Conservation (phyloP, 2,113 vertebrate species). For the Leptocoma aspasia region DNA sequence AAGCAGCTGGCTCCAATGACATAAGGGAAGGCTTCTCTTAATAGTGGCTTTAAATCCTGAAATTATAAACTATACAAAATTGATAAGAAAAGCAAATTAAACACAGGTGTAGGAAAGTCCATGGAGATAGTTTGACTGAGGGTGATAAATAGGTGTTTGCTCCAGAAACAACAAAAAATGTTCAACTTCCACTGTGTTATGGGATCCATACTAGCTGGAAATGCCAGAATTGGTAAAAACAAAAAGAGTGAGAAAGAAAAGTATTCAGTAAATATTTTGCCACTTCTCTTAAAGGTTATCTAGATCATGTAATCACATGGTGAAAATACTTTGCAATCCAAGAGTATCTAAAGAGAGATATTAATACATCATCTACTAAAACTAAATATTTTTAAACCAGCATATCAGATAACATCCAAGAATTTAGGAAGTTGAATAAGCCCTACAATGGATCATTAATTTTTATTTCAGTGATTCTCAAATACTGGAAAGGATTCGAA, state of each 20-base stretch:
- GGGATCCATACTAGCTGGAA: background rate
- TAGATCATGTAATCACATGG: background rate
- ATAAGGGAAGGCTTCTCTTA: background rate
- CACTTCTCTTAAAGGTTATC: background rate
- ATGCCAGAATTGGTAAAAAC: background rate
- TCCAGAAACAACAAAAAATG: background rate
- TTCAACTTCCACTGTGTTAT: background rate
- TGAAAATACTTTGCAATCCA: constrained; percentile 20
- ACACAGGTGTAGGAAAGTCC: background rate
- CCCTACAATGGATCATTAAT: background rate
- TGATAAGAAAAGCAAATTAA: background rate
- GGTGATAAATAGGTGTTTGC: background rate
- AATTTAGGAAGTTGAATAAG: constrained; percentile 14
- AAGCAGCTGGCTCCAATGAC: background rate
- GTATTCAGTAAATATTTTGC: background rate
- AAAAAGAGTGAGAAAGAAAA: background rate
- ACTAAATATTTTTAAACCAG: constrained; percentile 18
- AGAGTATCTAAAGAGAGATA: background rate
- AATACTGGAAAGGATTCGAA: background rate
- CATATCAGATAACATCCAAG: background rate
- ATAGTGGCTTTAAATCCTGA: background rate
- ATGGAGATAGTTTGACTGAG: background rate
- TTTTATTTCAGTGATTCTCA: constrained; percentile 2
- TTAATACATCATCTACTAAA: background rate
- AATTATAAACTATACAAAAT: background rate